These are phyloP conservation scores for Hydroisotoma schaefferi DNA, from an alignment of 2,888 invertebrate species.

Conservation along the genomic window DNA sequence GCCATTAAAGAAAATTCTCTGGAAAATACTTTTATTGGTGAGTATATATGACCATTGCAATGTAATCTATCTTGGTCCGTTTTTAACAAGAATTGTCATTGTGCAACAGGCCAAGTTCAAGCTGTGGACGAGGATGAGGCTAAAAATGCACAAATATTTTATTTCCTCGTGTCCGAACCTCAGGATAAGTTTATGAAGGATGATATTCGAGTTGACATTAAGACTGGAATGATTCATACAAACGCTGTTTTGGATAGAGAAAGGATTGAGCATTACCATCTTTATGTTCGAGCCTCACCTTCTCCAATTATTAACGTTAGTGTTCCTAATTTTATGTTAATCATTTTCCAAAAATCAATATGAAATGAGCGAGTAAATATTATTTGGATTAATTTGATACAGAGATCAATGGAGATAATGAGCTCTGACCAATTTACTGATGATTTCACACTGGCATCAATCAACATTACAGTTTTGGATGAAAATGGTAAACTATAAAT, in stretches of 20 bases:
- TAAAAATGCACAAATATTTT: conserved; percentile 76
- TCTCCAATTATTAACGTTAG: conserved; percentile 58
- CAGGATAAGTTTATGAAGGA: conserved; percentile 58
- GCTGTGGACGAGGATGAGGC: conserved; percentile 75
- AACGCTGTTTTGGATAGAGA: conserved; percentile 80
- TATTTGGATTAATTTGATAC: conserved; percentile 1
- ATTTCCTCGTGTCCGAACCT: conserved; percentile 66
- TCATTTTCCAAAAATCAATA: neutral
- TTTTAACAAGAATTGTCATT: too few species aligned
- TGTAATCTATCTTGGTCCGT: too few species aligned
- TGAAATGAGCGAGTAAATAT: neutral
- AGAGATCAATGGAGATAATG: conserved; percentile 44
- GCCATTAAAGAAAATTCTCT: conserved; percentile 44
- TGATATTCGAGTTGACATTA: conserved; percentile 70
- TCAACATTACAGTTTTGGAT: conserved; percentile 65
- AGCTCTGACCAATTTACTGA: conserved; percentile 25
- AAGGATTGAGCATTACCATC: conserved; percentile 65
- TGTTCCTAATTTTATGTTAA: neutral
- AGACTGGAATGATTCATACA: conserved; percentile 73
- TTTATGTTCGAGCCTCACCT: conserved; percentile 79
- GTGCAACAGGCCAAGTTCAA: conserved; percentile 64
- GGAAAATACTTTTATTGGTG: conserved; percentile 43
- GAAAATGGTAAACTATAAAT: conserved; percentile 69
- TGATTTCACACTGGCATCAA: conserved; percentile 33
- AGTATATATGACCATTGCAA: too few species aligned